These are phyloP conservation scores for Lepisosteus osseus DNA, from an alignment of 2,113 vertebrate genomes.

Conservation along the genomic window DNA sequence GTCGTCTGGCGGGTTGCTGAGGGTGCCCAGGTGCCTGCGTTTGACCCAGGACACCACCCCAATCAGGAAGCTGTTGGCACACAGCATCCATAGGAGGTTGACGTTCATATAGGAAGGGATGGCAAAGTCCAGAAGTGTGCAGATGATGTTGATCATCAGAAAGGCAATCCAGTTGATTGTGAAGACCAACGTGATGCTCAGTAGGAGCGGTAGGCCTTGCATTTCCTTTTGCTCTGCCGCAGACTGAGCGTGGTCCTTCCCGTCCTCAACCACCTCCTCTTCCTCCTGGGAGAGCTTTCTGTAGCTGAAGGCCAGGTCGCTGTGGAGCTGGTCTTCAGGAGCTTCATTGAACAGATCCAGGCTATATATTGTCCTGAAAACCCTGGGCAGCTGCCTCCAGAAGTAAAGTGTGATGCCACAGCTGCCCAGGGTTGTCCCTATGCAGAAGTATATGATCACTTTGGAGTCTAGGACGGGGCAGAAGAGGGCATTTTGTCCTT, in stretches of 20 bases:
- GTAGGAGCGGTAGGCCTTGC: slow-evolving; percentile 30
- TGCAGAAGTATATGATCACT: slow-evolving; percentile 23
- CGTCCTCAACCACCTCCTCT: too few relatives aligned
- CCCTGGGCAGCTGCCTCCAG: slow-evolving; percentile 34
- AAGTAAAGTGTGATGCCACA: slow-evolving; percentile 34
- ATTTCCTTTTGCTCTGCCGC: background rate
- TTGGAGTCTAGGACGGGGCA: slow-evolving; percentile 46
- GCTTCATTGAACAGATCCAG: slow-evolving; percentile 19
- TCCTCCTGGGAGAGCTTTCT: background rate
- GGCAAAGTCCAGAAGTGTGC: slow-evolving; percentile 24
- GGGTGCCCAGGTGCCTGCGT: slow-evolving; percentile 28
- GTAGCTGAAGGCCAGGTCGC: slow-evolving; percentile 28
- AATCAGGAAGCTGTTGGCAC: slow-evolving; percentile 53
- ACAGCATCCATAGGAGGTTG: slow-evolving; percentile 62
- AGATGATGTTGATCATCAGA: slow-evolving; percentile 30
- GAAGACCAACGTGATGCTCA: slow-evolving; percentile 51
- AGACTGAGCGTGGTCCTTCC: background rate
- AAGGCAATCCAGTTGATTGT: slow-evolving; percentile 53
- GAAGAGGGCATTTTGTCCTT: background rate
- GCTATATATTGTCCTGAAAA: slow-evolving; percentile 31
- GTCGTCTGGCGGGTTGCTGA: slow-evolving; percentile 38
- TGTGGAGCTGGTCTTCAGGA: slow-evolving; percentile 8
- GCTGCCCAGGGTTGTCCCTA: slow-evolving; percentile 16
- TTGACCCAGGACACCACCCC: slow-evolving; percentile 50
- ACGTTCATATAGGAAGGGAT: slow-evolving; percentile 55